These are phyloP conservation scores for Cynopterus brachyotis DNA, from an alignment of 2,113 vertebrate species.

Conservation along the genomic window DNA sequence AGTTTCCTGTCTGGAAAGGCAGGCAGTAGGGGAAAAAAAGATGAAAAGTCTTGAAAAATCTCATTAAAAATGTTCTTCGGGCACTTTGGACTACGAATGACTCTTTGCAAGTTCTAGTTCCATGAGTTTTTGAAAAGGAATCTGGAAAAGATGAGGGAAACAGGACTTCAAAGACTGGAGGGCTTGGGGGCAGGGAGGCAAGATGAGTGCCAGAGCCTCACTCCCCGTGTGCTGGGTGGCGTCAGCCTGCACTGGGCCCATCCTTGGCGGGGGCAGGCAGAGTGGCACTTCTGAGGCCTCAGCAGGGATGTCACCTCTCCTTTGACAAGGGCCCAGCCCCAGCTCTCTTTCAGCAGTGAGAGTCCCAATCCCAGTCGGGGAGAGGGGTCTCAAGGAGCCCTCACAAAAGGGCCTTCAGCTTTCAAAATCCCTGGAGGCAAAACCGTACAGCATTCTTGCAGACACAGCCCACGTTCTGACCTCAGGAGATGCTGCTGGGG, in stretches of 20 bases:
- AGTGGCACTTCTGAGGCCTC: neutral
- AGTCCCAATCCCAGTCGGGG: neutral
- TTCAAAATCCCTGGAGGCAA: neutral
- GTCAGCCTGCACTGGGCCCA: no score
- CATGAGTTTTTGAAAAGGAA: constrained; percentile 45
- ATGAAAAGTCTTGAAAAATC: constrained; percentile 22
- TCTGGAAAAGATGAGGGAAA: constrained; percentile 14
- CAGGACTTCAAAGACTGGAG: neutral
- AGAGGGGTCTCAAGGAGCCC: neutral
- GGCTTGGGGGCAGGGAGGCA: neutral
- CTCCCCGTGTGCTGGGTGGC: neutral
- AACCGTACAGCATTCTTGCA: neutral
- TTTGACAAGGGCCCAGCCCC: neutral
- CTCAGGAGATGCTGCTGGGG: neutral
- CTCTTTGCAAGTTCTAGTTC: constrained; percentile 30
- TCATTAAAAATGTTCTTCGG: constrained; percentile 41
- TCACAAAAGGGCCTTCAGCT: neutral
- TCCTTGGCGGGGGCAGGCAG: neutral
- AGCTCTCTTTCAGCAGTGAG: neutral
- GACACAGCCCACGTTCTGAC: neutral
- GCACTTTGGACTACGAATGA: constrained; percentile 20
- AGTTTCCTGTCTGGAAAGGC: constrained; percentile 47
- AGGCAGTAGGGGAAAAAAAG: neutral
- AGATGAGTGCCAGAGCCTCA: neutral
- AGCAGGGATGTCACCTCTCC: neutral